Evolutionary conservation across 2,797 vertebrate species (phyloP).

Genomic region (Gastrophryne carolinensis): DNA sequence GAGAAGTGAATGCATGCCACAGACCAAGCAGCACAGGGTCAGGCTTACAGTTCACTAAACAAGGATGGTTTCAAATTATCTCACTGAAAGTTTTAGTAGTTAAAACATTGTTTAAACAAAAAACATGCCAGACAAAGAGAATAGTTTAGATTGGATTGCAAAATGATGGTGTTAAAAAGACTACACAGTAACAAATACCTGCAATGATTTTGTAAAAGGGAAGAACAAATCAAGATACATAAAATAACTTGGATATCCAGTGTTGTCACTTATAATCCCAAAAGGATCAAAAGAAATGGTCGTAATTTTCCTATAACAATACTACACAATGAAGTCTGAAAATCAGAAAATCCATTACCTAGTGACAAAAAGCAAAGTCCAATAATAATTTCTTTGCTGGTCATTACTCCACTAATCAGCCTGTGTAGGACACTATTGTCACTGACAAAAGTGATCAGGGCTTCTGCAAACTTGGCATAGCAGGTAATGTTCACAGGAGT

Average conservation of each 20-base stretch:
- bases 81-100: too few relatives aligned
- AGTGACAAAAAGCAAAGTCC: slow-evolving; percentile 95
- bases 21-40: too few relatives aligned
- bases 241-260: neutral
- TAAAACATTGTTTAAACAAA: too few relatives aligned
- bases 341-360: slow-evolving; percentile 86
- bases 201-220: too few relatives aligned
- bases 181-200: too few relatives aligned
- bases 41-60: too few relatives aligned
- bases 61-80: too few relatives aligned
- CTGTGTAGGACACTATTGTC: slow-evolving; percentile 95
- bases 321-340: slow-evolving; percentile 70
- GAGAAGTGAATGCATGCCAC: too few relatives aligned
- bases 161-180: too few relatives aligned
- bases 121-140: too few relatives aligned
- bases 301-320: slow-evolving; percentile 63
- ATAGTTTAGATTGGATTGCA: too few relatives aligned
- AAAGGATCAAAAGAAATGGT: neutral
- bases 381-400: slow-evolving; percentile 97
- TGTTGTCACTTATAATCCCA: neutral
- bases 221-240: neutral
- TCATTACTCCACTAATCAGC: slow-evolving; percentile 91
- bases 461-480: slow-evolving; percentile 93
- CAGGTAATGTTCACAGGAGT: slow-evolving; percentile 93
- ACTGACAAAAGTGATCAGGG: slow-evolving; percentile 93